Conservation (phyloP, 1,140 invertebrate genomes). For the Sinonovacula constricta region DNA sequence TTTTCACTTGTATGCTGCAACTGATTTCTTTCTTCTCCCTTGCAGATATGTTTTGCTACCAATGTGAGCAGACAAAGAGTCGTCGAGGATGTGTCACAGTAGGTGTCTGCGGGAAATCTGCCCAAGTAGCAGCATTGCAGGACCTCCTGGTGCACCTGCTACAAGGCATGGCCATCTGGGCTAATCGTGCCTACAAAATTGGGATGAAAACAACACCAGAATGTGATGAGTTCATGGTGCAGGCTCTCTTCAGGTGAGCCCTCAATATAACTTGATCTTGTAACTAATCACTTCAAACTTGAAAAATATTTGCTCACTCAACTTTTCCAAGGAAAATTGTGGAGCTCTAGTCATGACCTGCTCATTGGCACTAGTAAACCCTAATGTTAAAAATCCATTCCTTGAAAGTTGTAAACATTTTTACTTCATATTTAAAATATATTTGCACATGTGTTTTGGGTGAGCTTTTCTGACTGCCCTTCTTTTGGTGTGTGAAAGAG, state of each 20-base stretch:
- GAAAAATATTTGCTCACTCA: neutral
- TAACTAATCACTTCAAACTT: neutral
- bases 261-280: neutral
- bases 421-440: no score
- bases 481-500: no score
- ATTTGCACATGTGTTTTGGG: no score
- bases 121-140: slow-evolving; percentile 61
- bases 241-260: slow-evolving; percentile 61
- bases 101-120: slow-evolving; percentile 62
- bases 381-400: no score
- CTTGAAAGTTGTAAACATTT: no score
- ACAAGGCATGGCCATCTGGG: slow-evolving; percentile 55
- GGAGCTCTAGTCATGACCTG: no score
- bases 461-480: no score
- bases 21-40: slow-evolving; percentile 6
- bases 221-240: slow-evolving; percentile 53
- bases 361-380: no score
- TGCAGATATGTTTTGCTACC: slow-evolving; percentile 65
- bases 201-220: slow-evolving; percentile 40
- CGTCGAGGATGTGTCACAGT: slow-evolving; percentile 57
- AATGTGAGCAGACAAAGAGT: slow-evolving; percentile 63
- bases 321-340: no score
- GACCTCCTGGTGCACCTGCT: slow-evolving; percentile 59
- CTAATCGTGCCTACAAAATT: slow-evolving; percentile 45
- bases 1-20: no score